Evolutionary conservation across 1,140 invertebrate genomes (phyloP).

Genomic region (Drosophila takahashii): DNA sequence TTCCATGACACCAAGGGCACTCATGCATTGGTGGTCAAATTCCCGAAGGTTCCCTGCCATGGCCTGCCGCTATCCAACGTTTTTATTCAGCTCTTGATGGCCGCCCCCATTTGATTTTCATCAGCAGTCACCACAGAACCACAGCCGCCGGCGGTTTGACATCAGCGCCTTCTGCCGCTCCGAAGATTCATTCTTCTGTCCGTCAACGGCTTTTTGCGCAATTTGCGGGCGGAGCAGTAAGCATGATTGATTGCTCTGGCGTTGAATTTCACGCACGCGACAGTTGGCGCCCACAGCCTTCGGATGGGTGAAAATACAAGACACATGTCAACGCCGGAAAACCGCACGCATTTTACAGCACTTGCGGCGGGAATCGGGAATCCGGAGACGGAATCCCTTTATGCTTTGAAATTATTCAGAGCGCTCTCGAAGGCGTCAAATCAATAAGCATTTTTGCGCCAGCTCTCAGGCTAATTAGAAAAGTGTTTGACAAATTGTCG

Average conservation of each 20-base stretch:
- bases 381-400: slow-evolving; percentile 1
- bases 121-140: slow-evolving; percentile 14
- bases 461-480: slow-evolving; percentile 69
- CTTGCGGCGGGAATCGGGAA: slow-evolving; percentile 6
- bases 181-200: slow-evolving; percentile 40
- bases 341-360: slow-evolving; percentile 59
- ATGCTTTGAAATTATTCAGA: slow-evolving; percentile 51
- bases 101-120: slow-evolving; percentile 29
- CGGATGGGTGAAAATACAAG: slow-evolving; percentile 35
- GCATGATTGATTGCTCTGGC: slow-evolving; percentile 75
- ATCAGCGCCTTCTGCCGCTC: slow-evolving; percentile 32
- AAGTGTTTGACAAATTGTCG: slow-evolving; percentile 34
- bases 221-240: slow-evolving; percentile 56
- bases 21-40: neutral
- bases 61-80: slow-evolving; percentile 5
- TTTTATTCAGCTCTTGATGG: slow-evolving; percentile 8
- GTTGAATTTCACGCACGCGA: slow-evolving; percentile 55
- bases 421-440: slow-evolving; percentile 52
- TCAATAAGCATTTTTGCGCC: slow-evolving; percentile 52
- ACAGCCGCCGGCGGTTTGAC: slow-evolving; percentile 31
- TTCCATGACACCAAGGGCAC: neutral
- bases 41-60: neutral
- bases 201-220: slow-evolving; percentile 58
- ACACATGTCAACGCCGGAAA: slow-evolving; percentile 75
- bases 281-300: slow-evolving; percentile 25